Conservation (phyloP, 2,888 invertebrate genomes). For the Sinhomidia bicolor region DNA sequence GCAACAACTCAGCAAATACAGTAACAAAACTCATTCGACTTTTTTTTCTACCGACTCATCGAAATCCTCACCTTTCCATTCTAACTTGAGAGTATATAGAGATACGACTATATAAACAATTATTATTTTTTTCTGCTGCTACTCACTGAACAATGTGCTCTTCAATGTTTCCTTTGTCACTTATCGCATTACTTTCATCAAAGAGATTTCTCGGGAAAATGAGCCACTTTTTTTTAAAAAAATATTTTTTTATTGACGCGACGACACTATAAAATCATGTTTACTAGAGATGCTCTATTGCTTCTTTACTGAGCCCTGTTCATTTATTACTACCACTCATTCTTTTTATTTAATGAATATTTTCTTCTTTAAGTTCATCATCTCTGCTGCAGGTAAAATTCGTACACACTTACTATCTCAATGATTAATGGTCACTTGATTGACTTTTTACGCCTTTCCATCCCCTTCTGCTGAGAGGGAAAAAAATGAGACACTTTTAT, state of each 20-base stretch:
- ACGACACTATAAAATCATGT: constrained; percentile 2
- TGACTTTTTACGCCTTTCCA: constrained; percentile 72
- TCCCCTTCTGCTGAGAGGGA: not conserved
- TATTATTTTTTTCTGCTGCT: not conserved
- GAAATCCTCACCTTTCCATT: no score
- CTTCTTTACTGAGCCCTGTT: no score
- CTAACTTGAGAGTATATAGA: no score
- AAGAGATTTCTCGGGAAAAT: not conserved
- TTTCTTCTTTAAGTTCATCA: not conserved
- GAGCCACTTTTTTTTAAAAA: not conserved
- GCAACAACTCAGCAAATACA: not conserved
- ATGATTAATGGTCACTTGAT: constrained; percentile 75
- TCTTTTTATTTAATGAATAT: constrained; percentile 30
- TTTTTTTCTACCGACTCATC: not conserved
- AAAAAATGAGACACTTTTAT: constrained; percentile 65
- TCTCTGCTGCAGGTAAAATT: constrained; percentile 46
- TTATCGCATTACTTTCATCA: not conserved
- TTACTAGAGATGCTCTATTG: no score
- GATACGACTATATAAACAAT: not conserved
- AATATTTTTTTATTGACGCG: not conserved
- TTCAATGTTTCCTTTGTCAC: not conserved
- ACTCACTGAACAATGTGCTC: not conserved
- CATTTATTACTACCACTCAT: no score
- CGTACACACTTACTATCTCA: constrained; percentile 55
- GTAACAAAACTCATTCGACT: not conserved